Conservation (phyloP, 2,888 invertebrate species). For the Thecophora atra region DNA sequence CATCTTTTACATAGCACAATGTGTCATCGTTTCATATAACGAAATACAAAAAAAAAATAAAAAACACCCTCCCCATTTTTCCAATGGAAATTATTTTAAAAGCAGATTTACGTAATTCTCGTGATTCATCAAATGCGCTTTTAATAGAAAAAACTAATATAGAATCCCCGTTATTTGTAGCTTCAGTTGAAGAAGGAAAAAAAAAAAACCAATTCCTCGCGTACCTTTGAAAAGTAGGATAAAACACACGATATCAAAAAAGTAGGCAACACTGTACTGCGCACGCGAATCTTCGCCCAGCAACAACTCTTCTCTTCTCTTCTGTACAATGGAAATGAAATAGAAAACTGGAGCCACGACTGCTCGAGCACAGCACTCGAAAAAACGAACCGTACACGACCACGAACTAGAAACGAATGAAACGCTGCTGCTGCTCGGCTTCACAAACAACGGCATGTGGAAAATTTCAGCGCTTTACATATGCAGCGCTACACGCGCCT, state of each 20-base stretch:
- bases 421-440: conserved; percentile 53
- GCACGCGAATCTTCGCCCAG: conserved; percentile 38
- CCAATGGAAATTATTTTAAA: neutral
- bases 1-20: conserved; percentile 44
- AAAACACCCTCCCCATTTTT: neutral
- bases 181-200: conserved; percentile 49
- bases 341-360: conserved; percentile 19
- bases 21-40: neutral
- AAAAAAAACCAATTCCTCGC: conserved; percentile 37
- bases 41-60: neutral
- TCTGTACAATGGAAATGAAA: conserved; percentile 12
- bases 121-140: conserved; percentile 20
- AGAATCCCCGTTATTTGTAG: neutral
- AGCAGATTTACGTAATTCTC: conserved; percentile 30
- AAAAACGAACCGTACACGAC: conserved; percentile 60
- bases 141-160: neutral
- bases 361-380: conserved; percentile 48
- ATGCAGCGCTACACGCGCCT: neutral
- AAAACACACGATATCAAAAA: neutral
- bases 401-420: conserved; percentile 63
- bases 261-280: conserved; percentile 26
- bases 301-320: conserved; percentile 35
- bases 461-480: conserved; percentile 4
- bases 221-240: neutral
- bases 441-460: conserved; percentile 36